phyloP scores from a whole-genome alignment of 2,888 invertebrate species.

The Parasteatoda lunata region DNA sequence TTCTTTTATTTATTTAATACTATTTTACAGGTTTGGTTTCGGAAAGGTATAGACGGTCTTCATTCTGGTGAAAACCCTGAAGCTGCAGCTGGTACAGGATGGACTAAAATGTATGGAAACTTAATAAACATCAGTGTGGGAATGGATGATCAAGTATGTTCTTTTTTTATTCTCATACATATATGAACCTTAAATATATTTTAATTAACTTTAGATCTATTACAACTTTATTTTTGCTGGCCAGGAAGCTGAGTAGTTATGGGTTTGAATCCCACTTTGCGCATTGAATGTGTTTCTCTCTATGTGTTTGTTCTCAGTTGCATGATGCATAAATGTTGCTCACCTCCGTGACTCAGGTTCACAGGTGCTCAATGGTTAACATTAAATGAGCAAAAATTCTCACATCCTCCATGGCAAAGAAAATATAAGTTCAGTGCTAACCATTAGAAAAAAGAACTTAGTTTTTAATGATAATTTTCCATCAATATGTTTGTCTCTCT shows the following conservation, averaged over 20 bases:
- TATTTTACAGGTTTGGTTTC: constrained; percentile 83
- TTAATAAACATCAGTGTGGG: constrained; percentile 89
- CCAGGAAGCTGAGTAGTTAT: background rate
- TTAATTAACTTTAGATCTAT: background rate
- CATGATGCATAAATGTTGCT: too few relatives aligned
- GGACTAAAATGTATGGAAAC: constrained; percentile 92
- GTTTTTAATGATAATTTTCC: too few relatives aligned
- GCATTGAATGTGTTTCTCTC: too few relatives aligned
- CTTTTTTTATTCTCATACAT: background rate
- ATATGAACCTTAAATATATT: background rate
- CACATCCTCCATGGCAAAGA: too few relatives aligned
- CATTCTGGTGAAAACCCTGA: constrained; percentile 82
- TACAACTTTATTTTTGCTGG: background rate
- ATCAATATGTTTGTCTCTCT: too few relatives aligned
- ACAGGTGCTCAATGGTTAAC: too few relatives aligned
- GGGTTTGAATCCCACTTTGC: background rate
- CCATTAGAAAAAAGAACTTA: too few relatives aligned
- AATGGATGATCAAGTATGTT: constrained; percentile 84
- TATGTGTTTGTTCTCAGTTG: too few relatives aligned
- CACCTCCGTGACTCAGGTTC: too few relatives aligned
- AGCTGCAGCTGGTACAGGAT: constrained; percentile 86
- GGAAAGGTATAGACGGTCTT: constrained; percentile 79
- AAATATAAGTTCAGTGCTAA: too few relatives aligned
- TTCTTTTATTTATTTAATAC: background rate
- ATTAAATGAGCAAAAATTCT: too few relatives aligned